Evolutionary conservation across 1,140 invertebrate genomes (phyloP), one percentile per base, ranked within the genome.

Genomic region (Leptopilina clavipes): DNA sequence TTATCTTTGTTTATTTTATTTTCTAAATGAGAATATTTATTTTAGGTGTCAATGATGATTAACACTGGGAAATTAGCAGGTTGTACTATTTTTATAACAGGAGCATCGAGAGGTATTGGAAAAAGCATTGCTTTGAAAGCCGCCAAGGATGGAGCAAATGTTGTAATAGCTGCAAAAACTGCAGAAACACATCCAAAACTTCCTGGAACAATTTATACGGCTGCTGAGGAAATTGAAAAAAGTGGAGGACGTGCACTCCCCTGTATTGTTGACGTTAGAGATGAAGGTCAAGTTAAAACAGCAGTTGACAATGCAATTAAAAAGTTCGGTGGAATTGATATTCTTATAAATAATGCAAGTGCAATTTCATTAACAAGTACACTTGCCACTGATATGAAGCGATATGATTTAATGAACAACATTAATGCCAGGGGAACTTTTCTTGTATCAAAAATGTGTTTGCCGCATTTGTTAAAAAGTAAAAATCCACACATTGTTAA

Each of bases 181-280:
- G 96, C 95, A 0, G 94, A 97, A 83, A 94, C 97, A 1, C 97
- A 99, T 94, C 97, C 98, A 8, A 99, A 99, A 91, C 89, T 99
- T 70, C 96, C 97, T n/a, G 98, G 98, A 76, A 99, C 98, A 17
- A 99, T 99, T 88, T 99, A 97, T 89, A 94, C 97, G 5, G 97
- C 98, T 71, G 98, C 98, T 9, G 94, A 98, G 93, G 98, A 99
- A 93, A 95, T 99, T 91, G 97, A 98, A 92, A 94, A 93, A 77
- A 94, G 93, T 70, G 98, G 98, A 71, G 98, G 98, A 11, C 95
- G 96, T 86, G 96, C 96, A 70, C 90, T 99, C 56, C 96, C 98
- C 14, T 98, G 97, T 85, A 90, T 98, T 48, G 97, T 99, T 0
- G 98, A 99, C 91, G 96, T 99, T 6, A 92, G 98, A 73, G 94